These are phyloP conservation scores for Apodemia duryi DNA, from an alignment of 2,888 invertebrate genomes.

Conservation along the genomic window DNA sequence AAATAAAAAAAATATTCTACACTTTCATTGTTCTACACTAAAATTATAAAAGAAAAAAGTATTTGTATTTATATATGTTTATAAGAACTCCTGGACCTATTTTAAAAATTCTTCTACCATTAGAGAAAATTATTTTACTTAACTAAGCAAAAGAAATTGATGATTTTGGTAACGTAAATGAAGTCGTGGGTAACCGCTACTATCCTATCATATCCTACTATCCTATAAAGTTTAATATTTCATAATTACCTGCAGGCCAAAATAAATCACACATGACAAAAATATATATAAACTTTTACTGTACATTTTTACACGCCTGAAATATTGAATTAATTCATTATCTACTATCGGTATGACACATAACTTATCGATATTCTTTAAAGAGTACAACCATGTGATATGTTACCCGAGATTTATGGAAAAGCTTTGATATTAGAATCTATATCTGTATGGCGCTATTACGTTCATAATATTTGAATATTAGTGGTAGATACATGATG, in stretches of 20 bases:
- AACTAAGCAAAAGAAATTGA: too few species aligned
- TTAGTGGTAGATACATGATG: slow-evolving; percentile 8
- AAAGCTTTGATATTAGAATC: background rate
- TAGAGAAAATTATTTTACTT: too few species aligned
- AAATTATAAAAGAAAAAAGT: too few species aligned
- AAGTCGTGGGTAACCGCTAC: too few species aligned
- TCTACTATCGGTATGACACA: background rate
- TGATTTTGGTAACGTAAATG: too few species aligned
- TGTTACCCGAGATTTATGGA: background rate
- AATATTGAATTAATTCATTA: background rate
- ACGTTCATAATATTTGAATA: slow-evolving; percentile 8
- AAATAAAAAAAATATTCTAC: too few species aligned
- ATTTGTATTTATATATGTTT: too few species aligned
- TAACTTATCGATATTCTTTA: background rate
- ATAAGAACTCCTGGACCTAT: too few species aligned
- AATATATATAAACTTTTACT: background rate
- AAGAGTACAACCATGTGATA: background rate
- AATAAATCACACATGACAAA: background rate
- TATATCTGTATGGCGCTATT: background rate
- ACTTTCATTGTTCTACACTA: too few species aligned
- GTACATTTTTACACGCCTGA: background rate
- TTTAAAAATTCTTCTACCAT: too few species aligned
- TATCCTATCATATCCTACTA: too few species aligned
- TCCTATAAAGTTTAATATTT: background rate
- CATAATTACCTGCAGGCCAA: slow-evolving; percentile 1